Conservation (phyloP, 2,113 vertebrate genomes). For the Heterochromis multidens region DNA sequence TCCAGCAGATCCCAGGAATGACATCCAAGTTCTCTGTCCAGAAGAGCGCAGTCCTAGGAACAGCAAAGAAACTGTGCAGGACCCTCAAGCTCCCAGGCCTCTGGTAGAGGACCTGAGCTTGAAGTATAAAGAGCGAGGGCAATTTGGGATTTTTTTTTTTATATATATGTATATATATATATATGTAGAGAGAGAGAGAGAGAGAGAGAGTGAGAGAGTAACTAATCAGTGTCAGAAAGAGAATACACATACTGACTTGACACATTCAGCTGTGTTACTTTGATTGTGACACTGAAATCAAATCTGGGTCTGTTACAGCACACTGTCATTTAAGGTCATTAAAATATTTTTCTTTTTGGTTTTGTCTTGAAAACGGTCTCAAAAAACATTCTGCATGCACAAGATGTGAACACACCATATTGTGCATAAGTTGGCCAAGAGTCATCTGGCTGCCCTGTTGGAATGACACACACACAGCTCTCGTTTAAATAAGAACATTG, state of each 20-base stretch:
- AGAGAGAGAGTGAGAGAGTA: no score
- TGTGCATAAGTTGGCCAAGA: background rate
- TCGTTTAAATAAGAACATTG: constrained; percentile 44
- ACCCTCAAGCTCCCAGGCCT: background rate
- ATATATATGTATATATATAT: no score
- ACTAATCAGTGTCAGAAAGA: background rate
- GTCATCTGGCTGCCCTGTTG: constrained; percentile 34
- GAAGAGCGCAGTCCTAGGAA: background rate
- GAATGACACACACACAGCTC: constrained; percentile 7
- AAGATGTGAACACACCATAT: background rate
- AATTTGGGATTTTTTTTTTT: background rate
- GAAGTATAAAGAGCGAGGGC: background rate
- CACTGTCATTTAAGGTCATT: background rate
- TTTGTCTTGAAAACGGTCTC: background rate
- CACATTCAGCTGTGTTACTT: background rate
- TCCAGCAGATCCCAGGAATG: background rate
- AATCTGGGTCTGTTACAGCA: background rate
- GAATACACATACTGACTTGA: background rate
- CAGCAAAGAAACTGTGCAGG: background rate
- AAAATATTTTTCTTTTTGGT: background rate
- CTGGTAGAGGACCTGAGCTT: background rate
- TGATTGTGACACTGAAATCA: background rate
- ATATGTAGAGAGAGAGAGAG: no score
- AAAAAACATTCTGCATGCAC: background rate
- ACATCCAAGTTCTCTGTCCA: background rate